Evolutionary conservation across 2,888 invertebrate genomes (phyloP), one percentile per base, ranked within the genome.

Genomic region (Aleiodes leptofemur): DNA sequence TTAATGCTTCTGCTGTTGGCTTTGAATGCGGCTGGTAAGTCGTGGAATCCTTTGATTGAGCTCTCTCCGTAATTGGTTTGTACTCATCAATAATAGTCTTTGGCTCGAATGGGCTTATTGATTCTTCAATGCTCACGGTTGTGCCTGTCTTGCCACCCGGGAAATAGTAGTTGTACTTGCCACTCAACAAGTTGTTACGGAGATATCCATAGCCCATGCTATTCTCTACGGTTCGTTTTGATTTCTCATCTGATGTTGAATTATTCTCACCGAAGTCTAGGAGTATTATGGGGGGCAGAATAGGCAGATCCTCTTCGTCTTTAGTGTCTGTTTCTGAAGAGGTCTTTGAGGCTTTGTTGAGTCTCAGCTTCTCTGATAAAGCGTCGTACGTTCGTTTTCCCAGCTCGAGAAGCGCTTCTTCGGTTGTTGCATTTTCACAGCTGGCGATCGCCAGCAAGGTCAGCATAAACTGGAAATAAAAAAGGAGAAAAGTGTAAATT

Each of bases 171-270:
- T 88, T 88, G 69, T 86, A 85, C 64, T 84, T 87, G 2, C 86
- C 86, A 0, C 78, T 74, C 23, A 85, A 83, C 0, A 89, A 51
- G 79, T 90, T 89, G 80, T 92, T 92, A 1, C 90, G 90, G 81
- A 90, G 90, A 78, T 92, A 93, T 7, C 94, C 94, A 85, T 94
- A 95, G 74, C 95, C 95, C 11, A 95, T 89, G 66, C 93, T 93
- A 0, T 93, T 92, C 79, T 95, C 94, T 13, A 95, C 93, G 0
- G 95, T 95, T 80, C 95, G 90, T 84, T 95, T 95, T 0, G 85
- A 82, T 73, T 89, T 89, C 16, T 87, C 88, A 4, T 89, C 89
- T 68, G 6, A 77, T 48, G 0, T 81, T 80, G 1, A 69, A 23
- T 84, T 84, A 5, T 83, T 82, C 0, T 85, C 85, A 0, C 82